Evolutionary conservation across 2,888 invertebrate species (phyloP), one percentile per base, ranked within the genome.

Genomic region (Hecatera dysodea): DNA sequence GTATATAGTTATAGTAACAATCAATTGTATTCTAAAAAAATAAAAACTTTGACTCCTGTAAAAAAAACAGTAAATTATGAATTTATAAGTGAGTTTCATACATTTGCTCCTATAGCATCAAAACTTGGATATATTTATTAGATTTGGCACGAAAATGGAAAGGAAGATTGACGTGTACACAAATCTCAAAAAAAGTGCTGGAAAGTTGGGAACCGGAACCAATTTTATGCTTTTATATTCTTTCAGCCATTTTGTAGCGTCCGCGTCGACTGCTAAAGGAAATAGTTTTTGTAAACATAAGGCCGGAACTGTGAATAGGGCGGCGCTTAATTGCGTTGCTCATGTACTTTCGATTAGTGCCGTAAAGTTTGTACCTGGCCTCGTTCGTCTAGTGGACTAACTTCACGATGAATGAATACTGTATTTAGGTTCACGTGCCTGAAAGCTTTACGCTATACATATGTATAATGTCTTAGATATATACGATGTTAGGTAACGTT

Each of bases 301-400:
- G n/a, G 44, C 57, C 50, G 39, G 73, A 64, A 72, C 59, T 24
- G 57, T 65, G 65, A 72, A 52, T 29, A 61, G 36, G 52, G 57
- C 29, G 11, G 42, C 22, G 6, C 33, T 50, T 77, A 66, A 76
- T 77, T 62, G 66, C 66, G 22, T 66, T 48, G 72, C 57, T 62
- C 62, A 52, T 71, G 27, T 46, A 66, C 48, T 66, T 72, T 77
- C 62, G 53, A 72, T 57, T 72, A 36, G 48, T 19, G 39, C 29
- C 17, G 29, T 67, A 42, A 67, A 52, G 50, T 64, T 76, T 55
- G 39, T 60, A 39, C 55, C 59, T 78, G 60, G 24, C 56, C 57
- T 75, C 46, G 22, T 67, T 55, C 60, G n/a, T 7, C 8, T 66
- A n/a, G 50, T 24, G 62, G 17, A 19, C 22, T 61, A 44, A 12